Evolutionary conservation across 30 jellyfish, hydroid and myxozoan genomes (phyloP), one percentile per base, ranked within the genome.

Genomic region (Hydractinia symbiolongicarpus): DNA sequence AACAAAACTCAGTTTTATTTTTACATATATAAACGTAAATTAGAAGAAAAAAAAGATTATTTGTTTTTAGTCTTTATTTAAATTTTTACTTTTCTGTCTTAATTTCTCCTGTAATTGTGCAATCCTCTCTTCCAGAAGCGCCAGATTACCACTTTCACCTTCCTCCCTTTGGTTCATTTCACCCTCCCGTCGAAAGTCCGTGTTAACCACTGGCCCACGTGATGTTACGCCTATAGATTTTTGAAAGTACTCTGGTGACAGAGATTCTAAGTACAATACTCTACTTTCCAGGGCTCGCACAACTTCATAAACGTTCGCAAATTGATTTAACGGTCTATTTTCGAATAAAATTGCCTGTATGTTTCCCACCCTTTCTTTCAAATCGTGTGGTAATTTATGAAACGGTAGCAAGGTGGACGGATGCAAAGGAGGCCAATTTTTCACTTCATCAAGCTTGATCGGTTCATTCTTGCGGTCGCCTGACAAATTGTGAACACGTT

Each of bases 211-310:
- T 7, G 7, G 7, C 74, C 19, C 16, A 64, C 52, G 74, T 52
- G 17, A 54, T 30, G 19, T 50, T 4, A 7, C 60, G 40, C 72
- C 53, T 44, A 21, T 77, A 10, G 11, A 4, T 15, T 44, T 21
- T 72, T 58, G 49, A 76, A 91, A 83, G 78, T 93, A 93, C 78
- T 93, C 98, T 5, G 96, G 96, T 7, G 98, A 93, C 15, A 87
- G 76, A 11, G 96, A 86, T 77, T 93, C 98, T 66, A 93, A 55
- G 55, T 57, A 85, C 51, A 93, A 78, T 4, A 93, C 89, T 21
- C 91, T 86, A 54, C 82, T 82, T 64, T 93, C 98, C 9, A 93
- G 81, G 40, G 60, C 87, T 67, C 81, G 62, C 30, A 81, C 53
- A 72, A 9, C 53, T 49, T 56, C 61, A 55, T 81, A 72, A 5